Evolutionary conservation across 2,797 vertebrate species (phyloP), one percentile per base, ranked within the genome.

Genomic region (Cryptoprocta ferox): DNA sequence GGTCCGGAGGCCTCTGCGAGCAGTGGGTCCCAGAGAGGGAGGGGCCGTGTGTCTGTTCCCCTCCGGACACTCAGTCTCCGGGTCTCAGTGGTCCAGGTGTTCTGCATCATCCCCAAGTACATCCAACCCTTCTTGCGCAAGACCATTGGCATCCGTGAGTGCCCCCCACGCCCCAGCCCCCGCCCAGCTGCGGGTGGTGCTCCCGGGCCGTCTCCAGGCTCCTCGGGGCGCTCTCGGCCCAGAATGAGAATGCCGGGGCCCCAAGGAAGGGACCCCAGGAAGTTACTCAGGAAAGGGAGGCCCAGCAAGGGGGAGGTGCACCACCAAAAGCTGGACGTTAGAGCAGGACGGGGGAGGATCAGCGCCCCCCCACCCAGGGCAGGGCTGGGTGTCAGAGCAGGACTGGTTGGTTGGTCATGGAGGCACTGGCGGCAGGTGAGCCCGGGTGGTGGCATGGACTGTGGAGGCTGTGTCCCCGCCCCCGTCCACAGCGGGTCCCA

Each of bases 61-160:
- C 71, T 30, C 50, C 79, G 32, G 66, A 93, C 48, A 19, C 53
- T 13, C 32, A 2, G 3, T 8, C 12, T 45, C 82, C 4, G 16
- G 75, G 9, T 84, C 61, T 0, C 97, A 99, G 99, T 96, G 39
- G 28, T 5, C 37, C 37, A 92, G 13, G 0, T 98, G 19, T 98
- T 99, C 98, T 99, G 99, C 37, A 0, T 92, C 94, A 70, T 99
- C 73, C 99, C 99, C 0, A 0, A 0, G 0, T 99, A 98, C 76
- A 12, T 99, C 80, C 97, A 98, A 8, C 4, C 3, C 1, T 99
- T 98, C 82, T 2, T 98, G 21, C 86, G 2, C 7, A 30, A 0
- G 18, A 94, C 50, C 0, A 1, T 98, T 0, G 32, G 93, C 1
- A 73, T 4, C 13, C 98, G 99, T 99, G 97, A 99, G 99, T 98